Evolutionary conservation across 2,797 vertebrate genomes (phyloP), one percentile per base, ranked within the genome.

Genomic region (Acipenser oxyrinchus): DNA sequence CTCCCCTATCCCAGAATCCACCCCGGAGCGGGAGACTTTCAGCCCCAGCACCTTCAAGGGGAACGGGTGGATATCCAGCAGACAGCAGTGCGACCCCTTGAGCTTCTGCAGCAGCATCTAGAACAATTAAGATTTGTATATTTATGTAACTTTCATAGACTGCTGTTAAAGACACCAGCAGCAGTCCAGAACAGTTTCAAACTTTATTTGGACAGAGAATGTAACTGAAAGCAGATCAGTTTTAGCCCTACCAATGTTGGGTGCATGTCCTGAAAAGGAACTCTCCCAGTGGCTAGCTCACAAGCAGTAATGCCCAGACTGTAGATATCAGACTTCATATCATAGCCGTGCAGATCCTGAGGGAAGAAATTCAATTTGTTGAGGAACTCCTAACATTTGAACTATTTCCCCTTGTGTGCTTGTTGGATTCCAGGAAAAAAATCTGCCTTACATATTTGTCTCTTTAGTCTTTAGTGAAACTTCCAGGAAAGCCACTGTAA

Each of bases 81-180:
- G 91, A 77, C 84, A 95, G 62, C 90, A 90, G 52, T 93, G 89
- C 67, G 92, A 93, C 68, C 95, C 95, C 9, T 94, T 94, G 71
- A 98, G 83, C 84, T 99, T 99, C 84, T 96, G 94, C 67, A 98
- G 90, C 75, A 98, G 86, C 94, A 98, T 98, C 96, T 99, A 78
- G 18, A 63, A 70, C 70, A 9, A 12, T 9, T 12, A 53, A 58
- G 15, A 10, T 58, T 58, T 9, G 11, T 10, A 6, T 3, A 37
- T 37, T 37, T 37, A 37, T 37, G 23, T 37, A 37, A 37, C 23
- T 37, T 37, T 37, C 23, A 2, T 37, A 37, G 23, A 37, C 23
- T 37, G 23, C 23, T 37, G 23, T 37, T 37, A 37, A 37, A 37
- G 23, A 37, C 23, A 37, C 23, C 23, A 37, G 23, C 23, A 37